Percentiles rank a stretch among this genome's conserved stretches.
phyloP scores from a whole-genome alignment of 2,888 invertebrate genomes.

The Meiosimyza platycephala region DNA sequence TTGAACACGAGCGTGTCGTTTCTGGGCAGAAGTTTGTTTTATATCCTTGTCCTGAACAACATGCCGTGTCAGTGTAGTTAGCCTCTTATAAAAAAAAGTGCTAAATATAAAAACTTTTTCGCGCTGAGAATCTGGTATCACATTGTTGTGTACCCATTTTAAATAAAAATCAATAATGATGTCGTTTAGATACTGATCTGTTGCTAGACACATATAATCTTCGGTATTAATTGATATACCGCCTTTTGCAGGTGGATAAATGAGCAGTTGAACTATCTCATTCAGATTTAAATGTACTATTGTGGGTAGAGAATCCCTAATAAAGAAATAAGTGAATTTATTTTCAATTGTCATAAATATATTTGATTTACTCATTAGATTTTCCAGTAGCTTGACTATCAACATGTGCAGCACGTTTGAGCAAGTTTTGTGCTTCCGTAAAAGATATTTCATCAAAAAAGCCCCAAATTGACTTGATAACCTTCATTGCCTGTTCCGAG shows the following conservation, averaged over 20 bases:
- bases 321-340: constrained; percentile 40
- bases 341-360: background rate
- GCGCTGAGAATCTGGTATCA: constrained; percentile 77
- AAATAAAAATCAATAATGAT: constrained; percentile 98
- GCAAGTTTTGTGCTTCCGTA: constrained; percentile 84
- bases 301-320: constrained; percentile 64
- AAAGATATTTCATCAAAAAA: constrained; percentile 78
- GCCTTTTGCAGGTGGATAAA: constrained; percentile 88
- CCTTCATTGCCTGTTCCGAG: constrained; percentile 74
- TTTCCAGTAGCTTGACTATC: constrained; percentile 59
- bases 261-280: constrained; percentile 75
- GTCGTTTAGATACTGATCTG: constrained; percentile 96
- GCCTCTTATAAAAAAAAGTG: constrained; percentile 94
- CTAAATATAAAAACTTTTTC: constrained; percentile 93
- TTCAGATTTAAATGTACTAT: constrained; percentile 66
- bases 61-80: constrained; percentile 82
- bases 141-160: constrained; percentile 83
- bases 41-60: constrained; percentile 74
- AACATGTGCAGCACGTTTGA: constrained; percentile 73
- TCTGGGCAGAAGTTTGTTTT: constrained; percentile 80
- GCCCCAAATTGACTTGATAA: constrained; percentile 75
- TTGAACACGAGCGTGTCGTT: constrained; percentile 89
- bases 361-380: constrained; percentile 47
- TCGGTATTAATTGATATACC: constrained; percentile 93
- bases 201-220: constrained; percentile 90